Evolutionary conservation across 2,888 invertebrate genomes (phyloP).

Genomic region (Mimumesa dahlbomi): DNA sequence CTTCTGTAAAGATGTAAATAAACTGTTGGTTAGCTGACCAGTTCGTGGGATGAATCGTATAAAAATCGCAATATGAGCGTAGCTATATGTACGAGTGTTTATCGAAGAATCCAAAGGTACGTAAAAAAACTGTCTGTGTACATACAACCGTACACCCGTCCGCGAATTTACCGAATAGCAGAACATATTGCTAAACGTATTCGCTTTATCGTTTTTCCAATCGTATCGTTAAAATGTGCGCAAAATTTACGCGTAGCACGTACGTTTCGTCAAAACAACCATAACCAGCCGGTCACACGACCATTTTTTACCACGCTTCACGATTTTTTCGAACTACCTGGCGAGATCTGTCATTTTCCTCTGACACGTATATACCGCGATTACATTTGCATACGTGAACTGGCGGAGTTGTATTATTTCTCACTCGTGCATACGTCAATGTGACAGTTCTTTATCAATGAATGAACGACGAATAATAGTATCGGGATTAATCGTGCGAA

Average conservation of each 20-base stretch:
- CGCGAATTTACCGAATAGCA: background rate
- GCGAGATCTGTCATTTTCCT: background rate
- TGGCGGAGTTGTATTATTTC: background rate
- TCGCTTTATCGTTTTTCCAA: background rate
- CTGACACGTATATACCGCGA: background rate
- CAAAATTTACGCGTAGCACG: background rate
- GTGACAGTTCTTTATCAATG: constrained; percentile 17
- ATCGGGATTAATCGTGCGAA: background rate
- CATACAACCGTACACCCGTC: background rate
- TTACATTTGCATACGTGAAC: background rate
- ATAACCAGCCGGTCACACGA: background rate
- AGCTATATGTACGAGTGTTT: constrained; percentile 58
- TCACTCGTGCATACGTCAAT: constrained; percentile 7
- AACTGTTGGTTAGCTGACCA: constrained; percentile 73
- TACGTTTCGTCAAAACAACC: too few relatives aligned
- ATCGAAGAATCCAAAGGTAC: constrained; percentile 72
- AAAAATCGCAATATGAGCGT: constrained; percentile 69
- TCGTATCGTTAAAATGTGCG: background rate
- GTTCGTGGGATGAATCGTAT: constrained; percentile 54
- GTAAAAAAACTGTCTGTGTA: too few relatives aligned
- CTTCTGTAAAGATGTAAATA: constrained; percentile 72
- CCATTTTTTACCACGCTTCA: background rate
- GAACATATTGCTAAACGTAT: background rate
- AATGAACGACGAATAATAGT: background rate
- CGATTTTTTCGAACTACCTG: background rate